Percentiles rank a stretch among this genome's conserved stretches.
Evolutionary conservation across 2,797 vertebrate genomes (phyloP).

Genomic region (Gymnoscopelus microlampas): DNA sequence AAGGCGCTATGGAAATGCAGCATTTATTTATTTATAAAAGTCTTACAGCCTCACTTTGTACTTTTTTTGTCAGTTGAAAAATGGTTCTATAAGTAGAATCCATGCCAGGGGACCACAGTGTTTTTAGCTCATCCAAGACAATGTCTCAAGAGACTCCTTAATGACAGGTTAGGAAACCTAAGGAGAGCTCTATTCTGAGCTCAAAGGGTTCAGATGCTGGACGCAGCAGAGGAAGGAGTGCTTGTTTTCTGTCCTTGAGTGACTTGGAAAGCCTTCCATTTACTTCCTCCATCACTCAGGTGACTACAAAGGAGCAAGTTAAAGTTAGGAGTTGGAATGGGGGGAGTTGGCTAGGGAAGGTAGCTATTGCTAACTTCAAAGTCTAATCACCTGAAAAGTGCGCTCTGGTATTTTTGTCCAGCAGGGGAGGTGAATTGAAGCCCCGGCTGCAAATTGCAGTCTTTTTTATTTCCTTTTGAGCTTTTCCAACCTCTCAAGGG

Average conservation of each 20-base stretch:
- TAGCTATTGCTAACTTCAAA: background rate
- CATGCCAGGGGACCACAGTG: conserved; percentile 14
- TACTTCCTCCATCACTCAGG: conserved; percentile 22
- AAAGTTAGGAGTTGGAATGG: background rate
- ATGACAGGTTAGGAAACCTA: background rate
- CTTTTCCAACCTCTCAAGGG: background rate
- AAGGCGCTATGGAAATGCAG: too few species aligned
- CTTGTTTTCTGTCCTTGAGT: conserved; percentile 39
- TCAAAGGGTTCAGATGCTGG: background rate
- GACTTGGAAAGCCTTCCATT: conserved; percentile 30
- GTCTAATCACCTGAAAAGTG: conserved; percentile 3
- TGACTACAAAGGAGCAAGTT: conserved; percentile 32
- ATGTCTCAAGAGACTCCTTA: background rate
- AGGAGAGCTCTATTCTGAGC: background rate
- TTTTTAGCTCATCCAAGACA: conserved; percentile 18
- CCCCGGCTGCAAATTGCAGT: background rate
- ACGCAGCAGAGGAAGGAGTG: background rate
- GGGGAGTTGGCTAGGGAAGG: background rate
- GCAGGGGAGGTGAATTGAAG: background rate
- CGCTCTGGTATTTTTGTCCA: conserved; percentile 30
- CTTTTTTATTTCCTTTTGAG: background rate
- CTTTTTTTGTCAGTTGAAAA: background rate
- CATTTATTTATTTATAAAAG: too few species aligned
- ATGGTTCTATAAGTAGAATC: background rate
- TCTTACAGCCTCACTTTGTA: background rate